These are phyloP conservation scores for Margarornis squamiger DNA, from an alignment of 2,797 vertebrate species.

Conservation along the genomic window DNA sequence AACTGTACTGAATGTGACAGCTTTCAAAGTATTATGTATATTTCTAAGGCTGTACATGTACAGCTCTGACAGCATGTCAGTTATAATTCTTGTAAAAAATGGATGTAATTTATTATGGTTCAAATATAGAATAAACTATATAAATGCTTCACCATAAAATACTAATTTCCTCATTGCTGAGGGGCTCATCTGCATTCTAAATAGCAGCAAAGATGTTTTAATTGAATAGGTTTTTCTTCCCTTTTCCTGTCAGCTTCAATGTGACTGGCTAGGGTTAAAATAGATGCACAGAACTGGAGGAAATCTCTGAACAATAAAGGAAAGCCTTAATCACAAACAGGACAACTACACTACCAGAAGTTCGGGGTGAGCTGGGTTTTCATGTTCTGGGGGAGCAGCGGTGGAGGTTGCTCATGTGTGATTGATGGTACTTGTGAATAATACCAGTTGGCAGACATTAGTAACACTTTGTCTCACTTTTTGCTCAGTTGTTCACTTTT, in stretches of 20 bases:
- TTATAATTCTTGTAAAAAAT: conserved; percentile 79
- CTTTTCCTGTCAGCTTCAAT: conserved; percentile 24
- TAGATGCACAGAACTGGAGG: conserved; percentile 27
- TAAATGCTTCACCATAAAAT: conserved; percentile 70
- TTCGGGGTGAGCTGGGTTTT: conserved; percentile 59
- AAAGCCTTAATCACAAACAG: conserved; percentile 64
- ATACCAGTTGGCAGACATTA: conserved; percentile 79
- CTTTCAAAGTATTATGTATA: conserved; percentile 80
- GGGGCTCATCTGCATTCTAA: conserved; percentile 71
- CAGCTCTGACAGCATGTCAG: conserved; percentile 80
- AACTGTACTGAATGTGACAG: conserved; percentile 77
- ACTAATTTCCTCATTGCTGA: conserved; percentile 75
- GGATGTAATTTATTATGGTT: conserved; percentile 81
- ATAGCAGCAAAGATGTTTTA: conserved; percentile 64
- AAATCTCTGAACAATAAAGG: conserved; percentile 43
- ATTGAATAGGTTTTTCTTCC: conserved; percentile 67
- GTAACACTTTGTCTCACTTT: conserved; percentile 79
- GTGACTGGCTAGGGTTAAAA: conserved; percentile 70
- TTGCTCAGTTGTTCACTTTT: conserved; percentile 75
- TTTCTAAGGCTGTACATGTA: conserved; percentile 73
- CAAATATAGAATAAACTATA: conserved; percentile 75
- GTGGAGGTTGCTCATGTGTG: conserved; percentile 61
- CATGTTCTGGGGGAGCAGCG: conserved; percentile 30
- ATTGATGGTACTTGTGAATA: conserved; percentile 75
- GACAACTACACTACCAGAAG: conserved; percentile 30